Base-by-base conservation (phyloP, 1,140 invertebrate genomes). In the Pygmarrhopalites habei region DNA sequence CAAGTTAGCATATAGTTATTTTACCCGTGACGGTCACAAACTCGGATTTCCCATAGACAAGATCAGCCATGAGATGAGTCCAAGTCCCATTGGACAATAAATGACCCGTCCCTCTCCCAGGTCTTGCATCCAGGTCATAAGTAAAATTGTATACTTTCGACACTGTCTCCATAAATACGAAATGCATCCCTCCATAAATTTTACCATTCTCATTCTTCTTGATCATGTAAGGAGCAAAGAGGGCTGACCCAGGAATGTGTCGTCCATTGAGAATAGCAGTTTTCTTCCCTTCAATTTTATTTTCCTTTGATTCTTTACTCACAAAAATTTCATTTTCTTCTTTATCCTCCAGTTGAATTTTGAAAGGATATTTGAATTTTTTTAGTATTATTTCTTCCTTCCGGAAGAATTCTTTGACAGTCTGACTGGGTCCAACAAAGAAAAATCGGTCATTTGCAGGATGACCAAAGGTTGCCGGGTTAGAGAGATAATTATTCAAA, bases 161-260 rank as follows among this genome's bases (percentile, higher is more conserved):
- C 14, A 52, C 49, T 2, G 49, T n/a, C 25, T 52, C 23, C 23
- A 52, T 26, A 29, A 52, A 52, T 5, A 52, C 49, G 28, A 28
- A 26, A 23, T 52, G 49, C 49, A 52, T 52, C 5, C 49, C 49
- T 29, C 49, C 49, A 28, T 28, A 7, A 2, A 52, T n/a, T 28
- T 28, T 5, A 15, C 49, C 49, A 5, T 29, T 4, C 25, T 21
- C 14, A 29, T 52, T 52, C 28, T 7, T 4, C 25, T 52, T 15
- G 23, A 52, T 52, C 49, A 52, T 52, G 25, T 52, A 52, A 10
- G 49, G 49, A 26, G 49, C 49, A 28, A 28, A 52, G 4, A 52
- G 28, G 7, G 49, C 49, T 17, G 49, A 52, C 7, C 49, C 49
- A 25, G 5, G 44, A 21, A 47, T 5, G 7, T 21, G 5, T 25